Evolutionary conservation across 2,888 invertebrate species (phyloP), one percentile per base, ranked within the genome.

Genomic region (Rhagium mordax): DNA sequence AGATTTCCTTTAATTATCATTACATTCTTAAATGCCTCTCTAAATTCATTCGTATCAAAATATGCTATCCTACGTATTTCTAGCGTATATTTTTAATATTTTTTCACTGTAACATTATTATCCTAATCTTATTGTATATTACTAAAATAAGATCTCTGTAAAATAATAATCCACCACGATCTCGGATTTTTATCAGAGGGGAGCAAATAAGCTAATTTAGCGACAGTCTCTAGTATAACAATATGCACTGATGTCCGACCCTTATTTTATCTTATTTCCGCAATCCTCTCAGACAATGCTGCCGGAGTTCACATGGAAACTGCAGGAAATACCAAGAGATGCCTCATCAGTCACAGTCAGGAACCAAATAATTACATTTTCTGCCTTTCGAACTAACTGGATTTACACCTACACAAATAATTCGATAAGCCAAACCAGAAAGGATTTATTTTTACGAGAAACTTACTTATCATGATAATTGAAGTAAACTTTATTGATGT

Each of bases 331-430:
- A 27, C 20, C 27, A 57, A 57, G 57, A 57, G 27, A 29, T n/a
- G 57, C 57, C 57, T 57, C 57, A 57, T 57, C 57, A 57, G 57
- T 27, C 29, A 27, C 27, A 57, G 57, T 53, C 18, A 13, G 57
- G 27, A 55, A 55, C 2, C 53, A 57, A 57, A 27, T 57, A 57
- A 57, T 57, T 57, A 29, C 15, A 7, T 27, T 55, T n/a, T 29
- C 15, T 6, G 24, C 57, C 15, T 29, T 57, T 33, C 33, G 10
- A 33, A 33, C 13, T 33, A 33, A 33, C 33, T 33, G 3, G 6
- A 33, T 33, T 33, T 33, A 33, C 33, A 33, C 33, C 33, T 33
- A 33, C 33, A n/a, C 13, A 33, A 10, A 5, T 33, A 33, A 33
- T 33, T 33, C 6, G 33, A 33, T 33, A 33, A 33, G 13, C 3